Conservation (phyloP, 2,888 invertebrate genomes). For the Brachylomia viminalis region DNA sequence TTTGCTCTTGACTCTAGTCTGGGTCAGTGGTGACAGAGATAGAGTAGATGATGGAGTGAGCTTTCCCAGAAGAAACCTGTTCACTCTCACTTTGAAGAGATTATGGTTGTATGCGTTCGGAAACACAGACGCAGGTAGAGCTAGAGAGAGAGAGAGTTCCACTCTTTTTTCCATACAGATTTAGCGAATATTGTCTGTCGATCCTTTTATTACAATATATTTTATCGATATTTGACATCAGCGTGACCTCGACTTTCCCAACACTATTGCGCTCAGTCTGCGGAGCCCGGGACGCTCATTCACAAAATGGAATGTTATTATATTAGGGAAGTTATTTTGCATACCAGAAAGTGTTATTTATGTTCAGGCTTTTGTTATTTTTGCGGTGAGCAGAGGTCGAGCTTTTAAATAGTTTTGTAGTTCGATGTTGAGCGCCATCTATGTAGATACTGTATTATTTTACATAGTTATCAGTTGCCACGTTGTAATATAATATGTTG, state of each 20-base stretch:
- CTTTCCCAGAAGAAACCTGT: no score
- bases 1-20: no score
- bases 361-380: slow-evolving; percentile 48
- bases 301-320: slow-evolving; percentile 66
- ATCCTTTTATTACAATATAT: not conserved
- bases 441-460: not conserved
- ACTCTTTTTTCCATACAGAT: no score
- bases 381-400: slow-evolving; percentile 31
- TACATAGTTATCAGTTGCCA: no score
- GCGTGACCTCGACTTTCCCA: slow-evolving; percentile 31
- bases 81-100: no score
- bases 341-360: slow-evolving; percentile 62
- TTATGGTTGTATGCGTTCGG: no score
- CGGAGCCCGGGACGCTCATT: slow-evolving; percentile 64
- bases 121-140: no score
- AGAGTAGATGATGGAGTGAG: no score
- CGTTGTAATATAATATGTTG: no score
- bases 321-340: slow-evolving; percentile 67
- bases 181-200: not conserved
- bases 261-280: slow-evolving; percentile 58
- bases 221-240: slow-evolving; percentile 51
- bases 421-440: not conserved
- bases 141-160: no score
- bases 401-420: slow-evolving; percentile 27
- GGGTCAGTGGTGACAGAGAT: no score